Evolutionary conservation across 2,113 vertebrate species (phyloP), one percentile per base, ranked within the genome.

Genomic region (Psammodynastes pulverulentus): DNA sequence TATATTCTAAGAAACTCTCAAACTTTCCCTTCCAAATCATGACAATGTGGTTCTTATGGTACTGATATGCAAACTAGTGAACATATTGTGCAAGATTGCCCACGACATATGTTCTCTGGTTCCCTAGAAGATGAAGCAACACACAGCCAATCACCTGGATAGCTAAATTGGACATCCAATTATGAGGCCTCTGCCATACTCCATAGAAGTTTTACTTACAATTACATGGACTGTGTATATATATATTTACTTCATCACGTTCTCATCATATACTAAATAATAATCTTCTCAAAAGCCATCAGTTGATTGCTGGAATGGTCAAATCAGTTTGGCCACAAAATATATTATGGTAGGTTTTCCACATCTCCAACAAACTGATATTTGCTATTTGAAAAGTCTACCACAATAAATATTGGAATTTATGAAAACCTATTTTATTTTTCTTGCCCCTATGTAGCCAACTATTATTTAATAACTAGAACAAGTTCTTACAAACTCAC

Each of bases 361-460:
- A n/a, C 29, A 67, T n/a, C 29, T n/a, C 58, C 58, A 67, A 67
- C 29, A 67, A n/a, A 67, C n/a, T 62, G 5, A 19, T 86, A 49
- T 86, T 92, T 52, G 13, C 3, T 67, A 52, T 86, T 86, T 45
- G 49, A 34, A 89, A 93, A 43, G 92, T 10, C 23, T 92, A n/a
- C 62, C 45, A 89, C 91, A 91, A 34, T 86, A 45, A 48, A 91
- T 21, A n/a, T 8, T 21, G 15, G 29, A 12, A 45, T 53, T 58
- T 48, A 86, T 85, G 29, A 43, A 91, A 46, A 93, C 67, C 52
- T 29, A 12, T 34, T 79, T 54, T 23, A 48, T 48, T 88, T 94
- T 91, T 67, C 34, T 92, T 79, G 84, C 13, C 88, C 92, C 91
- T 91, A 39, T 29, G 89, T 67, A 29, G 13, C 21, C 53, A 48